Evolutionary conservation across 2,888 invertebrate species (phyloP).

Genomic region (Amblyjoppa proteus): DNA sequence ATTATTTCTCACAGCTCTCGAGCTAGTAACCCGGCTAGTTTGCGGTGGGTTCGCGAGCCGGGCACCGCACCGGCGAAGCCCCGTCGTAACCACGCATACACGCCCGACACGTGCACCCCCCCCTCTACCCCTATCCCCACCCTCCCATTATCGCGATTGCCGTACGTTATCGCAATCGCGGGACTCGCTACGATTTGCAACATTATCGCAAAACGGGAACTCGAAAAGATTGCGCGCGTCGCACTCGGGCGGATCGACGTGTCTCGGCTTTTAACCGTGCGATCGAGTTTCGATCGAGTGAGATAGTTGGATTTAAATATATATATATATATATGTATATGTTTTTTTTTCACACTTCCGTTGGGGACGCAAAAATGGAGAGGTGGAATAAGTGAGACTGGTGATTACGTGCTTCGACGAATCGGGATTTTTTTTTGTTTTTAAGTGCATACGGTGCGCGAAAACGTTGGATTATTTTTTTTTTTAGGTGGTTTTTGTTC

Average conservation of each 20-base stretch:
- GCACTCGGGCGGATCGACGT: no score
- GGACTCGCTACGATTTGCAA: conserved; percentile 31
- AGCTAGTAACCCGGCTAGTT: conserved; percentile 14
- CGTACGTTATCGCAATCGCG: conserved; percentile 33
- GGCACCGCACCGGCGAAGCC: conserved; percentile 34
- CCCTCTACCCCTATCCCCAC: conserved; percentile 49
- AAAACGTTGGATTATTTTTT: neutral
- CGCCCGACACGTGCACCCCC: conserved; percentile 46
- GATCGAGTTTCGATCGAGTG: no score
- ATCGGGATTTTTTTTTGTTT: neutral
- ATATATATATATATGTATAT: no score
- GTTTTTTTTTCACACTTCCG: neutral
- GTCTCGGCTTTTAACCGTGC: no score
- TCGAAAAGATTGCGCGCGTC: neutral
- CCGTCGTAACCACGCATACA: conserved; percentile 16
- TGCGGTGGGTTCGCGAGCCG: conserved; percentile 33
- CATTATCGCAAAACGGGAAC: conserved; percentile 36
- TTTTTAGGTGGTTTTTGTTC: neutral
- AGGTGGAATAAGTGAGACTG: conserved; percentile 24
- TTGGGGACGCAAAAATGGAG: neutral
- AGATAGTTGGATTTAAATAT: no score
- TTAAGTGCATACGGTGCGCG: neutral
- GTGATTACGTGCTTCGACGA: neutral
- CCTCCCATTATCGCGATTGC: conserved; percentile 11
- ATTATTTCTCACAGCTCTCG: conserved; percentile 53